Percentiles rank a stretch among this genome's conserved stretches.
Evolutionary conservation across 2,888 invertebrate species (phyloP).

Genomic region (Mesorhabditis belari): DNA sequence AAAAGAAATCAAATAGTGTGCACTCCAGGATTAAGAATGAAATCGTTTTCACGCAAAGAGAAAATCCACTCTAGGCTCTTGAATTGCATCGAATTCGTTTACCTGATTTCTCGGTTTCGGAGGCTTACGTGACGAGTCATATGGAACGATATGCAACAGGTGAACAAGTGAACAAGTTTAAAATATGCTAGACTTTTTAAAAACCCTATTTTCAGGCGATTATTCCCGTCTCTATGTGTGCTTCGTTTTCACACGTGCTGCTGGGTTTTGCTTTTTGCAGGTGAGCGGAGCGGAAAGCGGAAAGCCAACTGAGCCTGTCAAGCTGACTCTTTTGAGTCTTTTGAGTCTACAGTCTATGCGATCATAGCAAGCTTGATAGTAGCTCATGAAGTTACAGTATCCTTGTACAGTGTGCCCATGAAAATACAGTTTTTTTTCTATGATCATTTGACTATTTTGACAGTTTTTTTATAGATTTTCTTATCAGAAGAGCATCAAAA

Average conservation of each 20-base stretch:
- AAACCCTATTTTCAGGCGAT: slow-evolving; percentile 23
- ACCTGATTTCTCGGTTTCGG: slow-evolving; percentile 48
- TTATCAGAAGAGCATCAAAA: too few species aligned
- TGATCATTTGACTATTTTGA: too few species aligned
- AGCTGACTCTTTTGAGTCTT: too few species aligned
- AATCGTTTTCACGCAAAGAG: background rate
- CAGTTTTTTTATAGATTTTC: too few species aligned
- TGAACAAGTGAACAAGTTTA: background rate
- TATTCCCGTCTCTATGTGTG: slow-evolving; percentile 50
- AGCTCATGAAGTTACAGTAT: too few species aligned
- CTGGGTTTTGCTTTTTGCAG: slow-evolving; percentile 45
- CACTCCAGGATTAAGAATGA: too few species aligned
- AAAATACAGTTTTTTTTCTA: too few species aligned
- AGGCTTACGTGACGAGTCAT: slow-evolving; percentile 47
- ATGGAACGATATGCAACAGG: slow-evolving; percentile 46
- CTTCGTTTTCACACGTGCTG: slow-evolving; percentile 43
- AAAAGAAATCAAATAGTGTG: too few species aligned
- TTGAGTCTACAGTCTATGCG: too few species aligned
- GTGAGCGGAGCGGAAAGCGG: slow-evolving; percentile 10
- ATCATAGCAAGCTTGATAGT: too few species aligned
- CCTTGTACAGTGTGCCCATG: too few species aligned
- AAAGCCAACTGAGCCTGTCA: slow-evolving; percentile 1
- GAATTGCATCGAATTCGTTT: slow-evolving; percentile 40
- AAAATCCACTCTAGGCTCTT: slow-evolving; percentile 22
- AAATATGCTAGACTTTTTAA: background rate